Percentiles rank a stretch among this genome's conserved stretches.
phyloP scores from a whole-genome alignment of 92 coral and sea anemone genomes.

The Ricordea florida region DNA sequence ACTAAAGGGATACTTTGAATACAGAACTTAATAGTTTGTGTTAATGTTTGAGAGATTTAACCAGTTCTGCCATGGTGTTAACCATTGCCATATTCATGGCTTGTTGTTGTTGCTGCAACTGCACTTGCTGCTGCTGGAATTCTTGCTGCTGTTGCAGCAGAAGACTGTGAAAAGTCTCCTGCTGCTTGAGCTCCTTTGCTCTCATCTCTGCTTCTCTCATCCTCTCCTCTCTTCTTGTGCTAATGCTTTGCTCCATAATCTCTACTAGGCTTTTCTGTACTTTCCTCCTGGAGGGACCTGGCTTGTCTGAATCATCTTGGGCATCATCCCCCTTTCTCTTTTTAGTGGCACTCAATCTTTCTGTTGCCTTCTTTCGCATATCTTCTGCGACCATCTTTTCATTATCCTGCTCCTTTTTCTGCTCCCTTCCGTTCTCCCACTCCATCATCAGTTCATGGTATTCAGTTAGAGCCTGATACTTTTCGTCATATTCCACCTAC shows the following conservation, averaged over 20 bases:
- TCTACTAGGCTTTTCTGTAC: constrained; percentile 35
- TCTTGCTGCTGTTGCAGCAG: constrained; percentile 27
- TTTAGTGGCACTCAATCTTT: constrained; percentile 21
- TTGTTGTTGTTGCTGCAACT: constrained; percentile 6
- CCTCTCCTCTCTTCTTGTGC: not conserved
- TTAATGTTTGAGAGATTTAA: too few species aligned
- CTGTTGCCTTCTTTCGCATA: constrained; percentile 31
- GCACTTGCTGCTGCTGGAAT: not conserved
- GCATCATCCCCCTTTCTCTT: constrained; percentile 32
- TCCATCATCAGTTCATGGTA: constrained; percentile 12
- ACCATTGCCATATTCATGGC: constrained; percentile 47
- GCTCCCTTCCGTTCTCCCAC: not conserved
- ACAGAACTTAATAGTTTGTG: too few species aligned
- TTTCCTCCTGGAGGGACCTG: constrained; percentile 33
- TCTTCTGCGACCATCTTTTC: constrained; percentile 31
- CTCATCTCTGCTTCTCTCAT: constrained; percentile 18
- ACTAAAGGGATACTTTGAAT: too few species aligned
- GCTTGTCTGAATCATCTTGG: constrained; percentile 21
- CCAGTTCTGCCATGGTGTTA: constrained; percentile 31
- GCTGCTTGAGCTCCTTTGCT: constrained; percentile 9
- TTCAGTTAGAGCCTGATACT: constrained; percentile 33
- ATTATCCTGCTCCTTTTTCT: constrained; percentile 8
- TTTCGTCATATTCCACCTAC: constrained; percentile 43
- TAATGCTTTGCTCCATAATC: constrained; percentile 33
- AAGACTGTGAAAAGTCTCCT: constrained; percentile 7